Evolutionary conservation across 1,140 invertebrate genomes (phyloP), one percentile per base, ranked within the genome.

Genomic region (Drosophila aff.): DNA sequence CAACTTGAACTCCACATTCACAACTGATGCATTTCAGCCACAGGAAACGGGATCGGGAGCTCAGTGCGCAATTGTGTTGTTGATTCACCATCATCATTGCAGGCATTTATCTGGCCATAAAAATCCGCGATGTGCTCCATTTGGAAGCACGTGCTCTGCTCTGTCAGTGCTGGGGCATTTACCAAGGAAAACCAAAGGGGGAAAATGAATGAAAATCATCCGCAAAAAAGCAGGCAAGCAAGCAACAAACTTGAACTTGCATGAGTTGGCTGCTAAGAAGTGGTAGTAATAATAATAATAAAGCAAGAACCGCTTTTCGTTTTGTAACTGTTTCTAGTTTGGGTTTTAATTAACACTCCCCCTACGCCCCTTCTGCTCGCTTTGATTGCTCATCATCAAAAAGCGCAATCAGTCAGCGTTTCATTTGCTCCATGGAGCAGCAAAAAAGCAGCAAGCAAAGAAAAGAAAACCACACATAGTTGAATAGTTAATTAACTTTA

Each of bases 321-420:
- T 81, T 87, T 78, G 79, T 87, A 87, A 89, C 84, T 87, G 84
- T 87, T 87, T 87, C 84, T 89, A 81, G 72, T 75, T 82, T 78
- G 71, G 40, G 16, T 43, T 58, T 71, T 79, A 78, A 79, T 87
- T 89, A 87, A 84, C 76, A 78, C 59, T 40, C 31, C 53, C 41
- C 49, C 64, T 46, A 53, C 61, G 33, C 62, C 69, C 55, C 60
- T 1, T 31, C 9, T 33, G 10, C 49, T 13, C 40, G 53, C 58
- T 28, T 26, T 40, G 49, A 63, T 58, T 46, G 26, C 47, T 40
- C 40, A 71, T 59, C 62, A 76, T 31, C 62, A 78, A 50, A 66
- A 72, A 76, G 58, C 68, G 75, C 77, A 87, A 89, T 84, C 77
- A 75, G 52, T 78, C 77, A 71, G 73, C 80, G 75, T 63, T 79